These are phyloP conservation scores for Neelides folsomi DNA, from an alignment of 2,888 invertebrate species.

Conservation along the genomic window DNA sequence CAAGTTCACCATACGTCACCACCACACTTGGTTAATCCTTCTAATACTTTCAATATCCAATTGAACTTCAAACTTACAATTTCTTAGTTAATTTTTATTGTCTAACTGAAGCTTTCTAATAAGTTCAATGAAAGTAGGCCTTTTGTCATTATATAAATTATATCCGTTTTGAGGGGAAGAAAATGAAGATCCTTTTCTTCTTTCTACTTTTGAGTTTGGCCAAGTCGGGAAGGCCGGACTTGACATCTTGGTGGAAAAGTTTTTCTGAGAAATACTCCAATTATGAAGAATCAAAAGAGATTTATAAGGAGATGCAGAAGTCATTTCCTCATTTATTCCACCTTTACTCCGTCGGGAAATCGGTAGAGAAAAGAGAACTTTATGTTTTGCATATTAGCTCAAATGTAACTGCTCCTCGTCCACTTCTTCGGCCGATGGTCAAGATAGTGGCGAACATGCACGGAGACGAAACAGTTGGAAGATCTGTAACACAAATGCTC, in stretches of 20 bases:
- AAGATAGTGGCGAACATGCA: slow-evolving; percentile 96
- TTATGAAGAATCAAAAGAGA: slow-evolving; percentile 54
- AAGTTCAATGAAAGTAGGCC: background rate
- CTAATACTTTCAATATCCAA: background rate
- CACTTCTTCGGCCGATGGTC: slow-evolving; percentile 67
- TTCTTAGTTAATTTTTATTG: too few species aligned
- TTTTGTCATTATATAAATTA: background rate
- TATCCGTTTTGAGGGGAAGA: background rate
- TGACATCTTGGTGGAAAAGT: slow-evolving; percentile 17
- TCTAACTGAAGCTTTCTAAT: too few species aligned
- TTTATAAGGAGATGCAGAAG: slow-evolving; percentile 49
- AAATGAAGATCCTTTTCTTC: background rate
- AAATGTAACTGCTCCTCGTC: slow-evolving; percentile 44
- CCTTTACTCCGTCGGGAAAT: slow-evolving; percentile 66
- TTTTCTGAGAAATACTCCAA: slow-evolving; percentile 45
- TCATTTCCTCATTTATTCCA: slow-evolving; percentile 56
- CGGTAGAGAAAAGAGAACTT: slow-evolving; percentile 64
- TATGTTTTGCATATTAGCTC: slow-evolving; percentile 68
- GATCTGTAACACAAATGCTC: slow-evolving; percentile 68
- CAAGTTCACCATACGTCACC: background rate
- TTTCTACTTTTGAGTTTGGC: background rate
- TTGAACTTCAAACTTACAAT: background rate
- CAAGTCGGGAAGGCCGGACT: background rate
- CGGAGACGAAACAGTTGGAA: slow-evolving; percentile 81
- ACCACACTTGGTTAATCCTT: background rate